Base-by-base conservation (phyloP, 2,888 invertebrate genomes). In the Idaea aversata region DNA sequence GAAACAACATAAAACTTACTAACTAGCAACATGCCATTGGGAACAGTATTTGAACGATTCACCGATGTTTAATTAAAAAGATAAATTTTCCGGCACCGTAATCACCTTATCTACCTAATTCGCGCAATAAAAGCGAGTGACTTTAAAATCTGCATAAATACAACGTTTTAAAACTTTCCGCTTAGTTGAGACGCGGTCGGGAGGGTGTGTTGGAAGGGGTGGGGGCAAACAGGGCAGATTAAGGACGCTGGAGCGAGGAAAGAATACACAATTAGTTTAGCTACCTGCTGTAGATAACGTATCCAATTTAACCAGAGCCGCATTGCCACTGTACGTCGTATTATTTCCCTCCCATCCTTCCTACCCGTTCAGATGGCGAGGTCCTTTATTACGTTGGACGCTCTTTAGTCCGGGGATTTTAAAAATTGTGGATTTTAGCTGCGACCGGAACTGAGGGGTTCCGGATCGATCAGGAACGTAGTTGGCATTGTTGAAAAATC, bases 191-290 rank as follows among this genome's bases (percentile, higher is more conserved):
- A 86, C 79, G 82, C 79, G 77, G 79, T 78, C 63, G 64, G 72
- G 72, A 71, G 72, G 75, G 77, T 79, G 83, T 82, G 81, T 77
- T 77, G 69, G 70, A 74, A 74, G 73, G 81, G 83, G 83, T 75
- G 83, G 84, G 81, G 81, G 81, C 74, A 79, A 83, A 82, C 84
- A 84, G 87, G 88, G 87, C 86, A 90, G 91, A 92, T 92, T 92
- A 92, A 91, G 91, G 90, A 89, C 87, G 87, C 84, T 82, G 82
- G 85, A 87, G 88, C 92, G 90, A 90, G 91, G 89, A 92, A 93
- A 92, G 93, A 93, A 93, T 93, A 93, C 93, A 91, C 90, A 93
- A 93, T 93, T 93, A 93, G 93, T 87, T 90, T 82, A 83, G 84
- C 90, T 92, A 93, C 92, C 92, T 92, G 92, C 88, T 88, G 85